A percentile compares a stretch with the other conserved stretches of the same genome.
phyloP scores from a whole-genome alignment of 1,140 invertebrate species.

The Apis florea region DNA sequence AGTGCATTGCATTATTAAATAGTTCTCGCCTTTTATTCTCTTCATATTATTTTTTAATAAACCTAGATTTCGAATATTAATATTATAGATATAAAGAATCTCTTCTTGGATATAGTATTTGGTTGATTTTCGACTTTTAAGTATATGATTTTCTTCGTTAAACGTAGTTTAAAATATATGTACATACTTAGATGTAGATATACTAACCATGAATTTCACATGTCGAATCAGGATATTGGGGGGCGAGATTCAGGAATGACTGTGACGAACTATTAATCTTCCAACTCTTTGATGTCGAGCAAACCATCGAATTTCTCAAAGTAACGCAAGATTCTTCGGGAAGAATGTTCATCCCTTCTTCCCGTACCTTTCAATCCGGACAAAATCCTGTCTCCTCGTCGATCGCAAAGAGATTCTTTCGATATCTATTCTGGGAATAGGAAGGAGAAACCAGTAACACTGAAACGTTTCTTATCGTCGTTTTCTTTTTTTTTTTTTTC shows the following conservation, averaged over 20 bases:
- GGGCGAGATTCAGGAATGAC: neutral
- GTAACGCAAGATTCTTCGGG: slow-evolving; percentile 48
- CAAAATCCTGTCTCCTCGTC: slow-evolving; percentile 35
- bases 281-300: slow-evolving; percentile 45
- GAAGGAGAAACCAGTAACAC: neutral
- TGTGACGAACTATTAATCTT: slow-evolving; percentile 44
- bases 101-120: no score
- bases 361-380: slow-evolving; percentile 26
- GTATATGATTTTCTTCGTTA: neutral
- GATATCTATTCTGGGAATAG: slow-evolving; percentile 12
- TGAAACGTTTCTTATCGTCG: neutral
- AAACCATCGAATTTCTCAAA: slow-evolving; percentile 49
- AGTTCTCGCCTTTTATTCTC: no score
- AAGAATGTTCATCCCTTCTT: slow-evolving; percentile 37
- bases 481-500: neutral
- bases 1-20: no score
- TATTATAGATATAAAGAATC: no score
- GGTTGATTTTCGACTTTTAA: no score
- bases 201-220: neutral
- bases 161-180: neutral
- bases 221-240: slow-evolving; percentile 9
- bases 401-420: slow-evolving; percentile 46
- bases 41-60: no score
- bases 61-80: no score
- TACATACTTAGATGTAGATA: neutral